phyloP scores from a whole-genome alignment of 2,113 vertebrate genomes.

The Pteronura brasiliensis region DNA sequence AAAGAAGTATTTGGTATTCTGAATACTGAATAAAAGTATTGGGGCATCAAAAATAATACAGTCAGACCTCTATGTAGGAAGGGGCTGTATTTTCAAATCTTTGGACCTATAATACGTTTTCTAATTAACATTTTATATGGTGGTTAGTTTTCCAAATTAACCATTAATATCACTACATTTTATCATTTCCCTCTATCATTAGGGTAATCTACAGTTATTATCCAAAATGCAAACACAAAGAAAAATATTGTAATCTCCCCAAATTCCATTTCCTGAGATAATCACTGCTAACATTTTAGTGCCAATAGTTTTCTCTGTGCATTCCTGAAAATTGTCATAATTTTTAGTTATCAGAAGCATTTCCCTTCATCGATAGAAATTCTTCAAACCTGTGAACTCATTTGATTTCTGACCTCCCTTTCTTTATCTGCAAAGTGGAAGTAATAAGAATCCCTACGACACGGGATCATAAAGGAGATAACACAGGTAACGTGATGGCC shows the following conservation, averaged over 20 bases:
- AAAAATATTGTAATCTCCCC: neutral
- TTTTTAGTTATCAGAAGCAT: neutral
- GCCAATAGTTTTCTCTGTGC: neutral
- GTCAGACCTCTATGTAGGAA: fast-evolving
- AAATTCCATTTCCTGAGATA: neutral
- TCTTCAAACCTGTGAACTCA: neutral
- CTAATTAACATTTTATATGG: neutral
- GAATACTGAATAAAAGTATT: too few relatives aligned
- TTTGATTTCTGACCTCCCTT: neutral
- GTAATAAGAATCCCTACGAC: fast-evolving
- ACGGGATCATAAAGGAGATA: neutral
- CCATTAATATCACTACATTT: neutral
- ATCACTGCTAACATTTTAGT: neutral
- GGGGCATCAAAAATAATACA: neutral
- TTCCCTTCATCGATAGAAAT: neutral
- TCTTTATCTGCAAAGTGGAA: neutral
- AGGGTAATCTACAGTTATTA: neutral
- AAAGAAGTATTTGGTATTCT: neutral
- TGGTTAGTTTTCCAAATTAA: neutral
- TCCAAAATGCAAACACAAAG: neutral
- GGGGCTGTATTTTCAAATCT: neutral
- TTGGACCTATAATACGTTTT: neutral
- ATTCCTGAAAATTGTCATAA: neutral
- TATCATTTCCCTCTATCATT: neutral
- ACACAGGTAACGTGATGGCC: fast-evolving